Evolutionary conservation across 2,797 vertebrate genomes (phyloP).

Genomic region (Labeo calbasu): DNA sequence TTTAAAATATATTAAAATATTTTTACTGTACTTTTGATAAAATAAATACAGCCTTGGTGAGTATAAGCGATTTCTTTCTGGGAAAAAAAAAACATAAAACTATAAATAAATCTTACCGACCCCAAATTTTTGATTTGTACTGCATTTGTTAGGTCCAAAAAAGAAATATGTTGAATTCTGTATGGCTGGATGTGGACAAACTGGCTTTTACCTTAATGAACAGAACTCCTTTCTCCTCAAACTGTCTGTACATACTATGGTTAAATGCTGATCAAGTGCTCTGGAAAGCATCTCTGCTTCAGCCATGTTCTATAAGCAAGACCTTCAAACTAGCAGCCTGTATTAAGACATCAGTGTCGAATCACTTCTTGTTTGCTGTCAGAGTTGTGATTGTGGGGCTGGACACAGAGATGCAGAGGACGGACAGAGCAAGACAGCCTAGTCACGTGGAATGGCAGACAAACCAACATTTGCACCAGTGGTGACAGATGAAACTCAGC

Average conservation of each 20-base stretch:
- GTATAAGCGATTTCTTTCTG: too few relatives aligned
- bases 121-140: too few relatives aligned
- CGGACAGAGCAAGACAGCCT: not conserved
- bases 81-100: too few relatives aligned
- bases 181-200: too few relatives aligned
- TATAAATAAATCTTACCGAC: too few relatives aligned
- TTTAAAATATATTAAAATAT: not conserved
- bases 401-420: not conserved
- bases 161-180: not conserved
- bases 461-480: conserved; percentile 2
- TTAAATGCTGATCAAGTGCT: conserved; percentile 1
- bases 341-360: conserved; percentile 18
- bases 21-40: not conserved
- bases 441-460: conserved; percentile 13
- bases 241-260: not conserved
- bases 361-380: conserved; percentile 10
- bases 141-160: not conserved
- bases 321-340: not conserved
- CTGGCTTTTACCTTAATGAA: not conserved
- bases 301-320: not conserved
- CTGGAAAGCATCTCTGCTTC: not conserved
- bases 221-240: not conserved
- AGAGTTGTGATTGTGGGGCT: conserved; percentile 38
- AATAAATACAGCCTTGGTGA: not conserved
- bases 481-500: conserved; percentile 33